Percentiles rank a stretch among this genome's conserved stretches.
Conservation (phyloP, 2,888 invertebrate genomes). For the Pegoplata infirma region DNA sequence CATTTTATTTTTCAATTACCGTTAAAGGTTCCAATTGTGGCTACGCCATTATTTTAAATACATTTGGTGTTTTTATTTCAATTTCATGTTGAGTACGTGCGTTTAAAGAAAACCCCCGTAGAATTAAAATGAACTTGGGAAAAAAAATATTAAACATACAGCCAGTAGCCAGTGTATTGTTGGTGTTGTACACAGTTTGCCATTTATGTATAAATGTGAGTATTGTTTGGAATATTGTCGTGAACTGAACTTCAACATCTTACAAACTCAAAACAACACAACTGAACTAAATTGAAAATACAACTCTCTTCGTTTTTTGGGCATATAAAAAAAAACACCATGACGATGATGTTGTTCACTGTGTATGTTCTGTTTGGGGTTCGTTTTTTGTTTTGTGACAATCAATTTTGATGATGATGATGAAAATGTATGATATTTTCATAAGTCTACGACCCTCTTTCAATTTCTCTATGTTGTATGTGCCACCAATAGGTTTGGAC, state of each 20-base stretch:
- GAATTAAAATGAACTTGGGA: constrained; percentile 60
- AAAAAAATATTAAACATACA: constrained; percentile 15
- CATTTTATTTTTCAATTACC: too few species aligned
- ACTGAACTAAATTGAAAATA: neutral
- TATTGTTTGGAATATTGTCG: neutral
- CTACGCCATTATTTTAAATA: constrained; percentile 32
- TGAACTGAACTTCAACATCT: constrained; percentile 49
- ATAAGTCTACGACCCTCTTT: constrained; percentile 44
- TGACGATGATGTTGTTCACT: neutral
- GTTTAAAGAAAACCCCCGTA: constrained; percentile 32
- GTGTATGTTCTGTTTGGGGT: constrained; percentile 3
- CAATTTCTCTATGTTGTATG: constrained; percentile 21
- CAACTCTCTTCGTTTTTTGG: constrained; percentile 29
- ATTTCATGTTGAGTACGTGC: constrained; percentile 52
- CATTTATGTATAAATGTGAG: constrained; percentile 17
- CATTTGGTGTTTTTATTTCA: constrained; percentile 40
- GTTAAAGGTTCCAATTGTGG: constrained; percentile 8
- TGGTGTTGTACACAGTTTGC: constrained; percentile 2
- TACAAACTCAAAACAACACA: neutral
- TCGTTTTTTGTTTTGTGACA: too few species aligned
- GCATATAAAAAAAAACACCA: neutral
- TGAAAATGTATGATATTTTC: constrained; percentile 42
- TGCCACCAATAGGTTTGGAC: constrained; percentile 24
- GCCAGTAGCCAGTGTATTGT: constrained; percentile 25
- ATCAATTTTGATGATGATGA: too few species aligned